phyloP scores from a whole-genome alignment of 1,140 invertebrate genomes.

The Drosophila funebris region DNA sequence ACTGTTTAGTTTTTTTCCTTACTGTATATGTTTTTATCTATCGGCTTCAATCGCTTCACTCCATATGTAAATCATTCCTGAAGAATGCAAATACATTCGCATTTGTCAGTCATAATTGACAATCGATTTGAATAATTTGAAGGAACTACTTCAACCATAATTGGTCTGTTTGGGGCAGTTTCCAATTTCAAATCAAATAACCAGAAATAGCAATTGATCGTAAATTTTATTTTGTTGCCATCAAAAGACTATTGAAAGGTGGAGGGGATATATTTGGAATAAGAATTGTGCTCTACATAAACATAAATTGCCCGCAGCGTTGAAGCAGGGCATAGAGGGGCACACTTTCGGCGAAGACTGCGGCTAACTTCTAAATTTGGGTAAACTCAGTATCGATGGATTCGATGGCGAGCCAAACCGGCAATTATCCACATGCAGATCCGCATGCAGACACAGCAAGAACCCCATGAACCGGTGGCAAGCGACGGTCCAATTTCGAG shows the following conservation, averaged over 20 bases:
- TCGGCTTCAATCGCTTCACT: neutral
- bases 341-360: neutral
- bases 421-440: conserved; percentile 73
- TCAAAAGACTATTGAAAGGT: neutral
- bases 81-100: conserved; percentile 28
- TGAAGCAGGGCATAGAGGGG: neutral
- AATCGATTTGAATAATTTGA: conserved; percentile 37
- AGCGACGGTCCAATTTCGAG: conserved; percentile 26
- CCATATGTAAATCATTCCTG: neutral
- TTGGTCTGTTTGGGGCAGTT: conserved; percentile 8
- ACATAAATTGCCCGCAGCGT: conserved; percentile 20
- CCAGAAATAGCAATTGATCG: conserved; percentile 29
- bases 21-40: neutral
- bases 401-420: conserved; percentile 27
- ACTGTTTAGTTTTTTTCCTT: too few species aligned
- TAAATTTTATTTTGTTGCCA: conserved; percentile 48
- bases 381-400: conserved; percentile 47
- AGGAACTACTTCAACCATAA: conserved; percentile 9
- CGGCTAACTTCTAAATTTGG: conserved; percentile 37
- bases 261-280: neutral
- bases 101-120: conserved; percentile 51
- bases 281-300: conserved; percentile 22
- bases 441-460: neutral
- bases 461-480: neutral
- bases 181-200: conserved; percentile 14